phyloP scores from a whole-genome alignment of 1,140 invertebrate species.

The Drosophila truncata region DNA sequence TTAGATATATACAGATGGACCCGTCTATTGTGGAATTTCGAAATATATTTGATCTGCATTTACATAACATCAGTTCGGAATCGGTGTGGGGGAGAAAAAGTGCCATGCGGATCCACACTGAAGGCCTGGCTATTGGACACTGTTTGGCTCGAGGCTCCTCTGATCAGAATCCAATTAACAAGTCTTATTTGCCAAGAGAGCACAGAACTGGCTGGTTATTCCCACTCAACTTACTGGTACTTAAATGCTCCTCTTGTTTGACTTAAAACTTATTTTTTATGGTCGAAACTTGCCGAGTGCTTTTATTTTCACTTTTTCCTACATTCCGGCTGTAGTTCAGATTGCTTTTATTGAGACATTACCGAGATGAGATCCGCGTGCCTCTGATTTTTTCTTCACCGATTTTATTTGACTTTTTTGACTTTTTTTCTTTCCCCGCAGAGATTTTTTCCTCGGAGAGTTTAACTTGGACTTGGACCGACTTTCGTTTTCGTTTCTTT shows the following conservation, averaged over 20 bases:
- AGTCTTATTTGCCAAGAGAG: slow-evolving; percentile 56
- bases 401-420: slow-evolving; percentile 22
- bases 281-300: slow-evolving; percentile 11
- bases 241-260: slow-evolving; percentile 23
- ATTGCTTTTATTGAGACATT: slow-evolving; percentile 70
- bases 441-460: slow-evolving; percentile 12
- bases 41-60: slow-evolving; percentile 61
- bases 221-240: slow-evolving; percentile 36
- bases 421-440: slow-evolving; percentile 4
- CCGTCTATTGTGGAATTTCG: slow-evolving; percentile 48
- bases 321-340: slow-evolving; percentile 49
- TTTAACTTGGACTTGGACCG: slow-evolving; percentile 39
- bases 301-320: slow-evolving; percentile 48
- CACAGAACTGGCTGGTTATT: slow-evolving; percentile 19
- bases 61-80: slow-evolving; percentile 41
- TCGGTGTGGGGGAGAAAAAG: slow-evolving; percentile 16
- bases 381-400: slow-evolving; percentile 26
- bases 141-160: slow-evolving; percentile 14
- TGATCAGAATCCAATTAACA: slow-evolving; percentile 67
- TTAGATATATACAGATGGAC: slow-evolving; percentile 42
- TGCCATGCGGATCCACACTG: slow-evolving; percentile 23
- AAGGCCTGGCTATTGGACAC: slow-evolving; percentile 10
- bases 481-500: slow-evolving; percentile 80
- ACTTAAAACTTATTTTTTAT: slow-evolving; percentile 15
- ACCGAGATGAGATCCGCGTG: slow-evolving; percentile 57